These are phyloP conservation scores for Lasioglossum calceatum DNA, from an alignment of 2,888 invertebrate genomes.

Conservation along the genomic window DNA sequence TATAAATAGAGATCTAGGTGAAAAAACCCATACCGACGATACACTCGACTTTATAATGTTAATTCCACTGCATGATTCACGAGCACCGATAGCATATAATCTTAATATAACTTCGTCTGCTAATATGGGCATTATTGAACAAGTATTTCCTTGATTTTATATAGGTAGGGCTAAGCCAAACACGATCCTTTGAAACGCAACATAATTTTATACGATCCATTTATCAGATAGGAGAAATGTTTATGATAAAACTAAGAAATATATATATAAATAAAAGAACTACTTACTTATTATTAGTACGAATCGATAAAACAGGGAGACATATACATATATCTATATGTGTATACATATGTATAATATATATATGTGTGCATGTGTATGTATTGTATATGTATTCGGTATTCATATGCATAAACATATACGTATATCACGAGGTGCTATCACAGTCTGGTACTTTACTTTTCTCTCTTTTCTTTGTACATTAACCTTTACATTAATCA, in stretches of 20 bases:
- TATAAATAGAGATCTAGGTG: constrained; percentile 36
- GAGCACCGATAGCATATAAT: constrained; percentile 32
- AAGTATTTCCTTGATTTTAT: constrained; percentile 13
- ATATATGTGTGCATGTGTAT: not conserved
- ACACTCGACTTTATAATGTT: constrained; percentile 25
- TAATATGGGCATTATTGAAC: constrained; percentile 32
- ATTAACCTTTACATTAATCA: constrained; percentile 24
- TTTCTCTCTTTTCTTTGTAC: constrained; percentile 17
- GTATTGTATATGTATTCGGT: not conserved
- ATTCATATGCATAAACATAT: not conserved
- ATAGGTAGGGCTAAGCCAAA: not conserved
- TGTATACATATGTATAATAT: not conserved
- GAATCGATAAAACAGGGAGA: constrained; percentile 32
- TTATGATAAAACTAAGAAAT: not conserved
- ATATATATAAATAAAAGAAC: constrained; percentile 4
- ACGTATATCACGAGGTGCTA: constrained; percentile 72
- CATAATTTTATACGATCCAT: not conserved
- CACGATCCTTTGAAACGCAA: not conserved
- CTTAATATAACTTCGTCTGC: constrained; percentile 47
- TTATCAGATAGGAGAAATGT: not conserved
- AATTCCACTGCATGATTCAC: constrained; percentile 41
- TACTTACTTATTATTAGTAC: constrained; percentile 29
- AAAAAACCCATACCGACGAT: constrained; percentile 29
- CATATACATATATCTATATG: not conserved
- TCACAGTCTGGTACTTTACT: constrained; percentile 70